A percentile compares a stretch with the other conserved stretches of the same genome.
Evolutionary conservation across 2,113 vertebrate genomes (phyloP).

Genomic region (Chunga burmeisteri): DNA sequence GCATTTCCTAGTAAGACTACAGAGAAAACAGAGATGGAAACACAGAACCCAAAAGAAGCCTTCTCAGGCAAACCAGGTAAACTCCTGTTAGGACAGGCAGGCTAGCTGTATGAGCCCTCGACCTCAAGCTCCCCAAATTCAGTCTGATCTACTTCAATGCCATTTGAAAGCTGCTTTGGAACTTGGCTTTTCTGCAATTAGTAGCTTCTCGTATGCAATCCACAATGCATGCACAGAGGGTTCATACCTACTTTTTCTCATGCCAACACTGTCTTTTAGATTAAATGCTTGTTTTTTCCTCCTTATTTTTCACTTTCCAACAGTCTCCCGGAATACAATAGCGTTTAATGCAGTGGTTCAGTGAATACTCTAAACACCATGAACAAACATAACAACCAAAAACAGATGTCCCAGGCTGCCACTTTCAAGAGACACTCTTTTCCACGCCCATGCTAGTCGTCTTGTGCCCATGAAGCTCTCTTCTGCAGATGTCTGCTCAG

Average conservation of each 20-base stretch:
- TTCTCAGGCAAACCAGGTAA: background rate
- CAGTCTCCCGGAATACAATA: background rate
- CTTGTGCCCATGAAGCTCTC: fast-evolving
- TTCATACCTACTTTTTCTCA: background rate
- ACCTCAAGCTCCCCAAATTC: background rate
- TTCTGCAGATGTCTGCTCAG: background rate
- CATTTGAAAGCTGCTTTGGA: background rate
- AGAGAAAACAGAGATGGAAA: background rate
- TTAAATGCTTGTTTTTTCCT: background rate
- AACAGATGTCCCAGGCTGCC: background rate
- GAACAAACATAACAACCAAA: background rate
- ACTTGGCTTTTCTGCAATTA: background rate
- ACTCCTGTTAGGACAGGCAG: background rate
- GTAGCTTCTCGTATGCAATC: background rate
- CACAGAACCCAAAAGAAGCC: background rate
- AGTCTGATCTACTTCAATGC: background rate
- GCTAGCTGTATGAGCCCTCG: background rate
- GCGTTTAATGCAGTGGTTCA: background rate
- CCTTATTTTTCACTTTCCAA: background rate
- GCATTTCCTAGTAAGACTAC: background rate
- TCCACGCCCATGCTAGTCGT: background rate
- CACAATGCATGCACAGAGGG: fast-evolving
- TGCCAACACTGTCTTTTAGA: background rate
- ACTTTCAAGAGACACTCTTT: background rate
- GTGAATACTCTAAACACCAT: background rate